These are phyloP conservation scores for Silurus asotus DNA, from an alignment of 2,113 vertebrate species.

Conservation along the genomic window DNA sequence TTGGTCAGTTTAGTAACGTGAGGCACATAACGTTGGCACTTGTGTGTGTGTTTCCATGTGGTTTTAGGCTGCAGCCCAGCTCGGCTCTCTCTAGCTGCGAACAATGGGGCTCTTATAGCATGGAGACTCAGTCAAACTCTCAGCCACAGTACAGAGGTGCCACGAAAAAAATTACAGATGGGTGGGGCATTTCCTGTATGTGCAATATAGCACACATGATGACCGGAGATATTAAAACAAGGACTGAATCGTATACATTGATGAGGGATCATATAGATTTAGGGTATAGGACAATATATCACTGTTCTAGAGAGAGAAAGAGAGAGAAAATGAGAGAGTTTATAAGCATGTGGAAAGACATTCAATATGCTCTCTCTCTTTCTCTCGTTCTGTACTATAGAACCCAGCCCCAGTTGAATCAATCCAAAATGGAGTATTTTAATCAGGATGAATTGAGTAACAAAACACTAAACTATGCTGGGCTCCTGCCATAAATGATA, in stretches of 20 bases:
- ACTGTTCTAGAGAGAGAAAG: neutral
- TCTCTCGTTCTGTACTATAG: no score
- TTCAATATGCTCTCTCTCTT: no score
- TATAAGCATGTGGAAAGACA: no score
- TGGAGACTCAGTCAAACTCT: constrained; percentile 19
- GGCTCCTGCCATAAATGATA: neutral
- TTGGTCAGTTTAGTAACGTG: constrained; percentile 25
- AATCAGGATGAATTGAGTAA: neutral
- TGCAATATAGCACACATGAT: constrained; percentile 3
- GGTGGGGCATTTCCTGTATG: constrained; percentile 39
- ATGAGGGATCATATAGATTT: neutral
- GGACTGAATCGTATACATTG: neutral
- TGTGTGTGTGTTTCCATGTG: constrained; percentile 50
- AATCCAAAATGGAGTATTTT: neutral
- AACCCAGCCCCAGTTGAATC: neutral
- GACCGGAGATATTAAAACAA: neutral
- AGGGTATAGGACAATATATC: neutral
- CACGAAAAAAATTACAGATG: constrained; percentile 35
- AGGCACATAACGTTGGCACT: constrained; percentile 25
- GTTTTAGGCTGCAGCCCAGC: constrained; percentile 58
- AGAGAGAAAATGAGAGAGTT: neutral
- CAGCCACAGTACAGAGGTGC: constrained; percentile 28
- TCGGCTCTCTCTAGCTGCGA: constrained; percentile 39
- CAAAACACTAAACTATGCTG: neutral
- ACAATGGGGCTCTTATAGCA: constrained; percentile 58